Base-by-base conservation (phyloP, 1,140 invertebrate species). In the Chironomus striatipennis region DNA sequence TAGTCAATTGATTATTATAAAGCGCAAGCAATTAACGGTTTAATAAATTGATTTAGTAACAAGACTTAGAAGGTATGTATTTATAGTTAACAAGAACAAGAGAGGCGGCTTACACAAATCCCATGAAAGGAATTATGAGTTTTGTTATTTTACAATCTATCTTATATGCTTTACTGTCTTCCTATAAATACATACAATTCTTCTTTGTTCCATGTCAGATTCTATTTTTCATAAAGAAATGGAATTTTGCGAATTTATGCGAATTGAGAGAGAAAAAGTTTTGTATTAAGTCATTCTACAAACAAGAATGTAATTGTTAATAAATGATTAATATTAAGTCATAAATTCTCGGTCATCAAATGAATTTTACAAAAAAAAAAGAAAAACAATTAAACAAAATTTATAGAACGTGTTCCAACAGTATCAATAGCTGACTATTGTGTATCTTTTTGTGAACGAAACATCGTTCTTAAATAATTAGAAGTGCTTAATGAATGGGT, bases 1-100 rank as follows among this genome's bases (percentile, higher is more conserved):
- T 47, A 47, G 43, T 47, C 43, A 10, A 57, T n/a, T n/a, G 47
- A 57, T n/a, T n/a, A n/a, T n/a, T 57, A 12, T n/a, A 57, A 57
- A 57, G 47, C 65, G 17, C 65, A 21, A 70, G 18, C 65, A 70
- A 70, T 70, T 70, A 70, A 70, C 65, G 65, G 65, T 70, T 57
- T 70, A 70, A 70, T 70, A 70, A 70, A 70, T 70, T 70, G 65
- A 70, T 70, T 70, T 70, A 70, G 65, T 70, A 20, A 20, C 65
- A 70, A 20, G 65, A 7, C 24, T 34, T 34, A 34, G 24, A 34
- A 34, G 24, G 24, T 34, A 34, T 57, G n/a, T n/a, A 15, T 47
- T 3, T 15, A 57, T n/a, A 57, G 47, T 57, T 57, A 57, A 57
- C 47, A 57, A 57, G 47, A 57, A 57, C 47, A 57, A 57, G n/a